Evolutionary conservation across 1,140 invertebrate genomes (phyloP), one percentile per base, ranked within the genome.

Genomic region (Drosophila pandora): DNA sequence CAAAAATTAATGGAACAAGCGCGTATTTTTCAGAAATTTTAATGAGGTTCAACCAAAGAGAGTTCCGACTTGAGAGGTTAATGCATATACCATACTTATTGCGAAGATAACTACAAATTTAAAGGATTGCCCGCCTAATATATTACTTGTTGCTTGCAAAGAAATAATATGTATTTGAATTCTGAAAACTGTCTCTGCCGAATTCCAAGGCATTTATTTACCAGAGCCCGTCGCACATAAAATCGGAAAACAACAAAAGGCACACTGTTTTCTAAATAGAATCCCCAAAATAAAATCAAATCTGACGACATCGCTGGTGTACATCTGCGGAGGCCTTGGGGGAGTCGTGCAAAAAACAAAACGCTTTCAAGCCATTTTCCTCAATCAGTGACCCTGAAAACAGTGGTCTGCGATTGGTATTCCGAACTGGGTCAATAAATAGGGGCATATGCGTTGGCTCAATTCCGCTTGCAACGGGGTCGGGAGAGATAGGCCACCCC

Each of bases 191-290:
- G 17, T 74, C 74, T 65, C 48, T 22, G 64, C 76, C 45, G 41
- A 47, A 76, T 76, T 76, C 80, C 61, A 43, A 64, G 64, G 83
- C 79, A 83, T 58, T 83, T 69, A 82, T 82, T 74, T 78, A 56
- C 32, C 37, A 52, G 65, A 41, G 62, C 28, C 64, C 30, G 55
- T 41, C 23, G 28, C 62, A 75, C 70, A 59, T 63, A 64, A 59
- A 76, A 50, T 43, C 32, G 32, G 41, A 43, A 73, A 39, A 52
- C 55, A 34, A 53, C 43, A 54, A 57, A 32, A 50, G 17, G n/a
- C 8, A n/a, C 25, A 54, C 8, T 12, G 28, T 50, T 39, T 60
- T 49, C 12, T 28, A 53, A 54, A 39, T 32, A 13, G 32, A 23
- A 69, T 57, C 28, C 52, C 64, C 2, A 49, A 69, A 69, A 69